These are phyloP conservation scores for Terrapene triunguis DNA, from an alignment of 2,113 vertebrate genomes.

Conservation along the genomic window DNA sequence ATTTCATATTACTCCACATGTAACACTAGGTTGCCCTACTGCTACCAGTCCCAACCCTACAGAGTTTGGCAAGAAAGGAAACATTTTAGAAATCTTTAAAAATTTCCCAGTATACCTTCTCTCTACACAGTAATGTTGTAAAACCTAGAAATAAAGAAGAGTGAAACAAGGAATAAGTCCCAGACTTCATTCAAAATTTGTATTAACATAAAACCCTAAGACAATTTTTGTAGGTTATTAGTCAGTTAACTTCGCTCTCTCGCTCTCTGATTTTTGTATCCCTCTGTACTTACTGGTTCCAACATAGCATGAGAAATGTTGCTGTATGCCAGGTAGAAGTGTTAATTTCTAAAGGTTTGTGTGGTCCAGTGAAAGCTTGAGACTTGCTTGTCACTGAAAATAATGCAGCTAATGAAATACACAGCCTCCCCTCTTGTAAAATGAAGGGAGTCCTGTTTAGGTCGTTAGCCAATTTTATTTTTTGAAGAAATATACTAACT, in stretches of 20 bases:
- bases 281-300: not conserved
- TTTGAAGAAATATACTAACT: not conserved
- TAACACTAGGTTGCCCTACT: not conserved
- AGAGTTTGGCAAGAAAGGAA: not conserved
- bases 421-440: not conserved
- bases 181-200: constrained; percentile 23
- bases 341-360: not conserved
- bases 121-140: constrained; percentile 2
- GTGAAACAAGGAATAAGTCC: constrained; percentile 15
- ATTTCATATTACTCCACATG: not conserved
- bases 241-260: not conserved
- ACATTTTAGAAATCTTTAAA: not conserved
- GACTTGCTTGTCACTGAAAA: not conserved
- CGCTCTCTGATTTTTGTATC: not conserved
- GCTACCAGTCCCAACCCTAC: not conserved
- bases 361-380: not conserved
- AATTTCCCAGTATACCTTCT: not conserved
- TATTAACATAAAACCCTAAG: not conserved
- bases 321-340: not conserved
- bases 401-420: not conserved
- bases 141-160: constrained; percentile 9
- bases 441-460: not conserved
- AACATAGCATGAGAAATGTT: not conserved
- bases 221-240: constrained; percentile 6
- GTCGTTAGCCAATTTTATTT: not conserved